phyloP scores from a whole-genome alignment of 2,888 invertebrate genomes.

The Rambutsinella grinnellia region DNA sequence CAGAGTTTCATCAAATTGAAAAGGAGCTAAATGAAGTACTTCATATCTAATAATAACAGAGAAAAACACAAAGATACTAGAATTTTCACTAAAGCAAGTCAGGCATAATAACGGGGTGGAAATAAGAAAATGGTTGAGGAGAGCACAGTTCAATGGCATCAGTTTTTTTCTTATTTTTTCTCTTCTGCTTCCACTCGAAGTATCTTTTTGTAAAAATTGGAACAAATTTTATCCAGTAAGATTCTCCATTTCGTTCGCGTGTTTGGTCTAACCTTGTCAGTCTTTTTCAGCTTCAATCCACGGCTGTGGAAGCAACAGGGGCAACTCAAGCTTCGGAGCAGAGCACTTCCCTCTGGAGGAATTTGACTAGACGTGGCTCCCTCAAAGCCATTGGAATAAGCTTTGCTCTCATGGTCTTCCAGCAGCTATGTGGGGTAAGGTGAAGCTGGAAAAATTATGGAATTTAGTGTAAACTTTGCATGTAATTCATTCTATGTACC shows the following conservation, averaged over 20 bases:
- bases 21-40: conserved; percentile 74
- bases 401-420: conserved; percentile 41
- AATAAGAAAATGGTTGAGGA: no score
- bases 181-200: no score
- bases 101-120: no score
- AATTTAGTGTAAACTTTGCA: no score
- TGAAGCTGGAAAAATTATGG: neutral
- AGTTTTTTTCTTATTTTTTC: no score
- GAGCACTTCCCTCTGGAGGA: conserved; percentile 26
- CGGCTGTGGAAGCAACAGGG: conserved; percentile 7
- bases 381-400: conserved; percentile 43
- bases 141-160: no score
- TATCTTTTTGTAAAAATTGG: neutral
- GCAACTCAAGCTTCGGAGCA: conserved; percentile 14
- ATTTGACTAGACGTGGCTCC: conserved; percentile 34
- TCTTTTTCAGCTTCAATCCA: conserved; percentile 30
- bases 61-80: no score
- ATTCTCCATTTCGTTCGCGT: neutral
- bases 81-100: no score
- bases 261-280: neutral
- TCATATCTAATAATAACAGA: neutral
- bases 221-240: neutral
- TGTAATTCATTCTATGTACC: neutral
- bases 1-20: conserved; percentile 76
- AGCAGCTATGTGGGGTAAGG: conserved; percentile 54